Base-by-base conservation (phyloP, 2,888 invertebrate genomes). In the Leptopilina drosophilae region DNA sequence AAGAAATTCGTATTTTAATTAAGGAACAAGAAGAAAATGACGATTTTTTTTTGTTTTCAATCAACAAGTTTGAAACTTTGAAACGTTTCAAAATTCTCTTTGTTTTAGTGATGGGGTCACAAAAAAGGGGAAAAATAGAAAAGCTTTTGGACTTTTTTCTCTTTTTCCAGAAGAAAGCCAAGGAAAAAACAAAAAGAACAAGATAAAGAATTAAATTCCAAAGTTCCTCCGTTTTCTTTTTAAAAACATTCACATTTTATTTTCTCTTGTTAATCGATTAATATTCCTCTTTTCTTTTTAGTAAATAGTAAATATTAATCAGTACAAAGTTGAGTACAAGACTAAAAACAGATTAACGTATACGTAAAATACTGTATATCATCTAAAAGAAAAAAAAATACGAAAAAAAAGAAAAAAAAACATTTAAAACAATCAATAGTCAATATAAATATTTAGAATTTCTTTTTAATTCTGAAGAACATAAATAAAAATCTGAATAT, bases 261-360 rank as follows among this genome's bases (percentile, higher is more conserved):
- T 59, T 59, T 59, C 14, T 59, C n/a, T 59, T 59, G 59, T 59
- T 59, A 59, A 59, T 59, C 7, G 59, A 59, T 59, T 59, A n/a
- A 59, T 59, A 59, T 59, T 59, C 2, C n/a, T 59, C 7, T 42
- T 42, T 42, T 42, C 1, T 42, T 42, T 42, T 42, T 42, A n/a
- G n/a, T n/a, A n/a, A n/a, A n/a, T 42, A 8, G 6, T 59, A n/a
- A 59, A 59, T 59, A 59, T 59, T 59, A 7, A 59, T 59, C 59
- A 59, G 59, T 59, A 59, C 59, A 59, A 59, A n/a, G 59, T n/a
- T n/a, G 59, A 59, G 59, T n/a, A 59, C 59, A 59, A n/a, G 59
- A 59, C 59, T 59, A 42, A 56, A 56, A 56, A 56, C 11, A 1
- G 8, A 56, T 56, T 56, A 59, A 59, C 59, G 59, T 59, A 33